Evolutionary conservation across 92 coral and sea anemone species (phyloP), one percentile per base, ranked within the genome.

Genomic region (Epizoanthus fatuus): DNA sequence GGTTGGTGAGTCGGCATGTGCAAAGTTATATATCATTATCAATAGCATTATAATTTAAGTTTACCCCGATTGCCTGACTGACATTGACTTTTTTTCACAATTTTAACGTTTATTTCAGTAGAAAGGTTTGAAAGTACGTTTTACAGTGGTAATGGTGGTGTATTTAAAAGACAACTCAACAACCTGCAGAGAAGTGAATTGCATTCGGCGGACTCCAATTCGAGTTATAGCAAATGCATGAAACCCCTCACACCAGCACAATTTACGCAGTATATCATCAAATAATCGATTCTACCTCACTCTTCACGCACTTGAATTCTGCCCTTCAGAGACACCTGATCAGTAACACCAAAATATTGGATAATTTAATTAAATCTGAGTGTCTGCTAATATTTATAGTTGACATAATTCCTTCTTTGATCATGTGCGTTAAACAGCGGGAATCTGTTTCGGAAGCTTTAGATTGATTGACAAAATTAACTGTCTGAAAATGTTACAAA

Each of bases 101-200:
- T 70, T 70, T 70, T 0, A 13, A 25, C 37, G 57, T 70, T 70
- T 44, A 60, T 59, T 59, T 60, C 35, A 29, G 35, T 29, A 20
- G 22, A 40, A 37, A 40, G 42, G 82, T 56, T 20, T 59, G 16
- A 44, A 77, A 60, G 65, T 75, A 57, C 29, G 81, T 35, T 75
- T 49, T 75, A 19, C 35, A 8, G 15, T 5, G 17, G 55, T 47
- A 59, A 40, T 40, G 82, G 53, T 56, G 81, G 67, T 12, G 37
- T 17, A 47, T 47, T 45, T 47, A 47, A 4, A 15, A 19, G 0
- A 59, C 49, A 77, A 77, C 47, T 11, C 5, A 60, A 60, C 70
- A 59, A 59, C 70, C 69, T 77, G 82, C 81, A 15, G 67, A 15
- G 13, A 4, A 15, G 9, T 49, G 53, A 49, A 49, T 8, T 9